These are phyloP conservation scores for Tenodera sinensis DNA, from an alignment of 2,888 invertebrate genomes.

Conservation along the genomic window DNA sequence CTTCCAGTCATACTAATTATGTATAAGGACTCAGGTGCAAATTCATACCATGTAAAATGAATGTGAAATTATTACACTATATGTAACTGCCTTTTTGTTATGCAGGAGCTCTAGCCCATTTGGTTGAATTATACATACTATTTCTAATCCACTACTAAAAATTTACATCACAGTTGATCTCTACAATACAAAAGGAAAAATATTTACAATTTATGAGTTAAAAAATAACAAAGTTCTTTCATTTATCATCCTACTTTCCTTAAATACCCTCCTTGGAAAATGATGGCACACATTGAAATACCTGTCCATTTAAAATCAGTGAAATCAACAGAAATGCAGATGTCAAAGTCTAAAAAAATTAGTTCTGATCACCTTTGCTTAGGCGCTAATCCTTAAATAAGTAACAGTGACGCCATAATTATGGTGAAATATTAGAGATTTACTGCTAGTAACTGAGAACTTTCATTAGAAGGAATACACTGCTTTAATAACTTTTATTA, in stretches of 20 bases:
- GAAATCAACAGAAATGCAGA: not conserved
- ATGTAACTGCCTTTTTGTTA: not conserved
- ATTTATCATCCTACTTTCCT: not conserved
- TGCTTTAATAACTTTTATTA: not conserved
- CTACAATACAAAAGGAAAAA: not conserved
- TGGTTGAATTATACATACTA: not conserved
- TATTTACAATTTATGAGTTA: not conserved
- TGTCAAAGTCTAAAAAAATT: no score
- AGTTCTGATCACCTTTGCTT: no score
- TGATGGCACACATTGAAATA: not conserved
- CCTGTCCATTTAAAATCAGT: not conserved
- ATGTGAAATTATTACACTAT: no score
- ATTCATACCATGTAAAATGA: no score
- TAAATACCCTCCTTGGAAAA: not conserved
- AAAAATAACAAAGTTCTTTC: not conserved
- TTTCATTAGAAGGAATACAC: not conserved
- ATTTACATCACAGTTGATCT: not conserved
- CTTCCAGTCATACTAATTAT: no score
- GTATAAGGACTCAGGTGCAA: no score
- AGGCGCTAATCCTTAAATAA: no score
- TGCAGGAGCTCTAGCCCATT: not conserved
- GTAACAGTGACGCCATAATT: not conserved
- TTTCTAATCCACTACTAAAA: not conserved
- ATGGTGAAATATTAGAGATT: not conserved
- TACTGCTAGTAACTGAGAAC: not conserved